These are phyloP conservation scores for Alcedo quadribrachys DNA, from an alignment of 2,797 vertebrate genomes.

Conservation along the genomic window DNA sequence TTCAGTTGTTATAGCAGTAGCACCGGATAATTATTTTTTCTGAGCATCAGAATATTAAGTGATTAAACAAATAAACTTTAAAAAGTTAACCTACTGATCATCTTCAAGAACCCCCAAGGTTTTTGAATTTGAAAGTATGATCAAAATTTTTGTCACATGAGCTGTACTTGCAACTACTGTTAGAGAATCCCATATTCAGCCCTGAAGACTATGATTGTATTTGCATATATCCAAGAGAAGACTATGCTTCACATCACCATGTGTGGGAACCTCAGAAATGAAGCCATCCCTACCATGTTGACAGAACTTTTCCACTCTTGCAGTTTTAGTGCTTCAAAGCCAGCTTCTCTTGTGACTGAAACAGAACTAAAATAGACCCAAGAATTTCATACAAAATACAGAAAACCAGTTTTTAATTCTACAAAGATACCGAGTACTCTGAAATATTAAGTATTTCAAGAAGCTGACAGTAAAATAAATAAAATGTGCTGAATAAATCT, in stretches of 20 bases:
- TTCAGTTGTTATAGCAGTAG: background rate
- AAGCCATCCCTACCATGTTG: background rate
- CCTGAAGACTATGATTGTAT: background rate
- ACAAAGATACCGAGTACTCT: background rate
- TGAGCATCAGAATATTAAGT: background rate
- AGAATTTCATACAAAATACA: background rate
- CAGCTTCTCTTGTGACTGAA: slow-evolving; percentile 14
- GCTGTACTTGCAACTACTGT: background rate
- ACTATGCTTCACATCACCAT: background rate
- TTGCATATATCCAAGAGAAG: background rate
- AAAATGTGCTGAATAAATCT: background rate
- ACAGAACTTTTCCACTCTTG: background rate
- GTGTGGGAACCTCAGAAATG: background rate
- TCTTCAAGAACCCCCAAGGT: background rate
- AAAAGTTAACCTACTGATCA: background rate
- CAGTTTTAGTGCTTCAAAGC: background rate
- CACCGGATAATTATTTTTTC: background rate
- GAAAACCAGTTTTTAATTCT: background rate
- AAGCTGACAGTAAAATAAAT: background rate
- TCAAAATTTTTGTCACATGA: background rate
- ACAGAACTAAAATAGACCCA: slow-evolving; percentile 9
- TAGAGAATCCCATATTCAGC: background rate
- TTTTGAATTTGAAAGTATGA: background rate
- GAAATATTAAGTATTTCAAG: background rate
- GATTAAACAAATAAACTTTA: background rate